Evolutionary conservation across 2,888 invertebrate genomes (phyloP).

Genomic region (Candidula unifasciata): DNA sequence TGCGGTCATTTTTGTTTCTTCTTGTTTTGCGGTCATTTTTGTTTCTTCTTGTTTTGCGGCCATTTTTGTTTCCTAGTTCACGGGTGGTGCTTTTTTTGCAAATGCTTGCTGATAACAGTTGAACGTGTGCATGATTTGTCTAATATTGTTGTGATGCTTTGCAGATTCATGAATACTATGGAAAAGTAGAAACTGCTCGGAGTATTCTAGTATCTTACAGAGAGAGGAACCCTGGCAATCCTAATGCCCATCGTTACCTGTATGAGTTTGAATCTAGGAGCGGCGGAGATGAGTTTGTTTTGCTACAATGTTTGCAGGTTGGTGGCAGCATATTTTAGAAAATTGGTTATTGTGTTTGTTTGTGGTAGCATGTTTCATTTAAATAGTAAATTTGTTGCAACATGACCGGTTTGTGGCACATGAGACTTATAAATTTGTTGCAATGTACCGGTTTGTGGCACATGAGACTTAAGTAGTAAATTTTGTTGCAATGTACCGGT

Average conservation of each 20-base stretch:
- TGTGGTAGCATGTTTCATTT: neutral
- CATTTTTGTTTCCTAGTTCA: too few relatives aligned
- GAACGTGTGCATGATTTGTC: neutral
- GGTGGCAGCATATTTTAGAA: neutral
- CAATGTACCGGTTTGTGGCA: too few relatives aligned
- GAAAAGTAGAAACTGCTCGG: constrained; percentile 56
- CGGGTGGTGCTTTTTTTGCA: too few relatives aligned
- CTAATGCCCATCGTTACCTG: constrained; percentile 65
- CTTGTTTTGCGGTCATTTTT: too few relatives aligned
- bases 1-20: too few relatives aligned
- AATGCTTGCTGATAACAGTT: too few relatives aligned
- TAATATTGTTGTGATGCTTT: neutral
- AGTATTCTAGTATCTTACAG: constrained; percentile 59
- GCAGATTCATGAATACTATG: constrained; percentile 63
- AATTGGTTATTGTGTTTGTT: neutral
- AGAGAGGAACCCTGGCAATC: constrained; percentile 60
- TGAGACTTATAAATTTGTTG: too few relatives aligned
- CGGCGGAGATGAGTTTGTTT: constrained; percentile 34
- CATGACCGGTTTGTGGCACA: too few relatives aligned
- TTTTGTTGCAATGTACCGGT: too few relatives aligned
- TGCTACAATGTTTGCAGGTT: constrained; percentile 57
- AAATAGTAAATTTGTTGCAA: neutral
- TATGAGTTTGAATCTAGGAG: constrained; percentile 57
- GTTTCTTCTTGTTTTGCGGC: too few relatives aligned
- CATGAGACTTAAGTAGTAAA: too few relatives aligned